Conservation (phyloP, 2,888 invertebrate genomes). For the Abrostola tripartita region DNA sequence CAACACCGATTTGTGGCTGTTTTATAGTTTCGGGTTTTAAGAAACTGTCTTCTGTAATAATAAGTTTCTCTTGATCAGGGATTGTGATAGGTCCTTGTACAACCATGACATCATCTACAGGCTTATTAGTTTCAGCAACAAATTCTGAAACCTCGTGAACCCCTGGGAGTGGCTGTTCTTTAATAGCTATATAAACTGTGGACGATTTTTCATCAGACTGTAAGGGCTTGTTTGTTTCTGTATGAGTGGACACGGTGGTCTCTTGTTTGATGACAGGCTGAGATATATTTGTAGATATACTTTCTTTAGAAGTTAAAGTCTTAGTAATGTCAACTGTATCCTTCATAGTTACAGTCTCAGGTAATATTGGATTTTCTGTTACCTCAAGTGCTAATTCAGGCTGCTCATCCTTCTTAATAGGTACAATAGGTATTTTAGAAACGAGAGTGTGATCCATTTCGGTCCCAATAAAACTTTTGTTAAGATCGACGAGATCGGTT, state of each 20-base stretch:
- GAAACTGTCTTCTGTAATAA: conserved; percentile 45
- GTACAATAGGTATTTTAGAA: conserved; percentile 43
- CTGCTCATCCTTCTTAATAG: conserved; percentile 13
- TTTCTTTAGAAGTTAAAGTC: not conserved
- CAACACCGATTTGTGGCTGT: conserved; percentile 43
- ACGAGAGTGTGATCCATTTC: conserved; percentile 63
- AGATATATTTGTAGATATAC: not conserved
- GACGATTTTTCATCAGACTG: conserved; percentile 12
- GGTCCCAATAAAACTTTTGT: conserved; percentile 63
- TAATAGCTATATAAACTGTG: conserved; percentile 34
- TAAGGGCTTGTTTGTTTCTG: not conserved
- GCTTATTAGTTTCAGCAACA: conserved; percentile 7
- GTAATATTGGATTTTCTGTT: conserved; percentile 6
- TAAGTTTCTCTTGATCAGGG: conserved; percentile 21
- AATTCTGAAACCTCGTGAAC: conserved; percentile 3
- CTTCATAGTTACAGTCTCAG: conserved; percentile 1
- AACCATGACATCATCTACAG: conserved; percentile 6
- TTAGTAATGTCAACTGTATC: conserved; percentile 19
- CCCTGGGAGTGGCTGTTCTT: conserved; percentile 27
- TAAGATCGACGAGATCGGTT: conserved; percentile 54
- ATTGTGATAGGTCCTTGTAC: conserved; percentile 12
- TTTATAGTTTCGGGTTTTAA: conserved; percentile 41
- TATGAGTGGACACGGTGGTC: conserved; percentile 6
- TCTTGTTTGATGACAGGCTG: conserved; percentile 14
- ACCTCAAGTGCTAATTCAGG: conserved; percentile 19